Conservation (phyloP, 2,888 invertebrate genomes). For the Azorinus chamasolen region DNA sequence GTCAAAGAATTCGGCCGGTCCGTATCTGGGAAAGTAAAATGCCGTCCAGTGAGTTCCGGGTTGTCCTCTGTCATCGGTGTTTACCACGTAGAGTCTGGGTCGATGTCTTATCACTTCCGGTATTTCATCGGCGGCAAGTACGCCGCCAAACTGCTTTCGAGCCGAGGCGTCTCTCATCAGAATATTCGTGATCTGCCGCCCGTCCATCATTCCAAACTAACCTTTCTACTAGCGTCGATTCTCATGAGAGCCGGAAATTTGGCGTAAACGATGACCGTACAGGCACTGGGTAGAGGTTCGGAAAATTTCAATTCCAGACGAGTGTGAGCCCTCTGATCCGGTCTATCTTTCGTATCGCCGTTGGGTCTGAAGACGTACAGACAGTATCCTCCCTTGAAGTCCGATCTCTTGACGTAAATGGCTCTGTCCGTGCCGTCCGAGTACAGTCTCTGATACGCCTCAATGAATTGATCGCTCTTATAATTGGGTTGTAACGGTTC, state of each 20-base stretch:
- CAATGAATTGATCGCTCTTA: constrained; percentile 19
- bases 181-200: background rate
- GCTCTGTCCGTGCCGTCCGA: constrained; percentile 1
- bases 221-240: constrained; percentile 16
- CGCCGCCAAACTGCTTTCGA: constrained; percentile 8
- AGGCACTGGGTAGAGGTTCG: background rate
- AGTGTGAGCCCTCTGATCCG: constrained; percentile 24
- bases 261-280: background rate
- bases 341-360: constrained; percentile 1
- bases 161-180: background rate
- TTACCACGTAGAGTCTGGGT: constrained; percentile 18
- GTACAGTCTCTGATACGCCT: constrained; percentile 11
- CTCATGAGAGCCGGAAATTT: constrained; percentile 19
- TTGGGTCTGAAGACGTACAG: constrained; percentile 15
- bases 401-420: constrained; percentile 4
- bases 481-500: constrained; percentile 31
- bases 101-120: background rate
- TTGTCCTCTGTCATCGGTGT: constrained; percentile 6
- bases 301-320: constrained; percentile 27
- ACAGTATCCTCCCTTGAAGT: constrained; percentile 27
- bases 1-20: constrained; percentile 18
- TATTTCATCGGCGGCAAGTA: constrained; percentile 18
- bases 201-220: constrained; percentile 8
- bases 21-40: constrained; percentile 13
- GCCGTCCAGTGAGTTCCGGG: constrained; percentile 14